Percentiles rank a stretch among this genome's conserved stretches.
phyloP scores from a whole-genome alignment of 1,140 invertebrate species.

The Drosophila burlai region DNA sequence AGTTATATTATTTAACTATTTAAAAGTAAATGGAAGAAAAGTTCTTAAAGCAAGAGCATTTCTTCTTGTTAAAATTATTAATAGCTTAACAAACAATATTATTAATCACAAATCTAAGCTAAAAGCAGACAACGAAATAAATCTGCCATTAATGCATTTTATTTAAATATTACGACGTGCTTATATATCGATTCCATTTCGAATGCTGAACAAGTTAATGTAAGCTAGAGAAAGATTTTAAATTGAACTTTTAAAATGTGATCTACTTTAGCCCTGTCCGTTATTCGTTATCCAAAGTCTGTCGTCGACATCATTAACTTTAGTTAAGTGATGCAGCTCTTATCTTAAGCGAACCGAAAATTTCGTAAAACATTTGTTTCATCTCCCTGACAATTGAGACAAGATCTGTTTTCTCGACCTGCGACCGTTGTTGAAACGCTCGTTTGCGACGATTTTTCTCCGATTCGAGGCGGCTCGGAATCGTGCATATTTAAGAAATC shows the following conservation, averaged over 20 bases:
- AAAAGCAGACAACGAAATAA: neutral
- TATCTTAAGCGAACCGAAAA: conserved; percentile 52
- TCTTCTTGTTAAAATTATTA: neutral
- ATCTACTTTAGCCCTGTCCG: conserved; percentile 22
- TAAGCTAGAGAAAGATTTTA: neutral
- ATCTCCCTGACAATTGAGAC: conserved; percentile 61
- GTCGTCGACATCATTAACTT: conserved; percentile 25
- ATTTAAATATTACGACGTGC: neutral
- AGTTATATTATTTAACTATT: neutral
- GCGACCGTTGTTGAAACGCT: conserved; percentile 31
- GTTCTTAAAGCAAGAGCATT: neutral
- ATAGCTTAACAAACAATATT: neutral
- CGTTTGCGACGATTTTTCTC: conserved; percentile 28
- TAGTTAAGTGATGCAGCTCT: conserved; percentile 25
- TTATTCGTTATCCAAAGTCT: conserved; percentile 14
- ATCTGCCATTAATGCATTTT: neutral
- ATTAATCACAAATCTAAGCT: neutral
- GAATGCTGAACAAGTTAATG: neutral
- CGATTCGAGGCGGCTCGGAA: conserved; percentile 24
- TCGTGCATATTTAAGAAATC: conserved; percentile 53
- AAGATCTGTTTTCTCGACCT: conserved; percentile 46
- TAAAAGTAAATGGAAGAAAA: neutral
- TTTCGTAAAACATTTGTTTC: conserved; percentile 49
- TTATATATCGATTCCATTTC: neutral
- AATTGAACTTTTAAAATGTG: conserved; percentile 1